Evolutionary conservation across 2,113 vertebrate species (phyloP).

Genomic region (Sciurus niger): DNA sequence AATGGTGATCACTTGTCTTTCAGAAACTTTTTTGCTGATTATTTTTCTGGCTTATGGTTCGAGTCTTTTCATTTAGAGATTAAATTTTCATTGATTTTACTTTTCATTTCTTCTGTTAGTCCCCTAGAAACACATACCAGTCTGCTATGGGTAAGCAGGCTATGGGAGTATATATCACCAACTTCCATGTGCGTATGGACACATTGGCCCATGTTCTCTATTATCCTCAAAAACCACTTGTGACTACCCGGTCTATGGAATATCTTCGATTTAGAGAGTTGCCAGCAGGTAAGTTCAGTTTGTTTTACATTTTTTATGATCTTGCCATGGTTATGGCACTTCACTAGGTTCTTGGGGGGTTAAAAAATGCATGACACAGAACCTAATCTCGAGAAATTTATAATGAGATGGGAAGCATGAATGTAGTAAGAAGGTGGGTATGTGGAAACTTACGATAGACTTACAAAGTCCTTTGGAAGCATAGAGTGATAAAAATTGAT

Average conservation of each 20-base stretch:
- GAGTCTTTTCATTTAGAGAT: slow-evolving; percentile 18
- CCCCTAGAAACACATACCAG: slow-evolving; percentile 99
- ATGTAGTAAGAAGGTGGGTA: not conserved
- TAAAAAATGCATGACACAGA: not conserved
- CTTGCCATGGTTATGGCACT: not conserved
- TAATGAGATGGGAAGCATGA: not conserved
- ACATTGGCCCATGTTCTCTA: slow-evolving; percentile 98
- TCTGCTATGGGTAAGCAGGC: slow-evolving; percentile 99
- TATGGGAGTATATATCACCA: slow-evolving; percentile 99
- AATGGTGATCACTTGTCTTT: slow-evolving; percentile 21
- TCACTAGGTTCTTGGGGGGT: not conserved
- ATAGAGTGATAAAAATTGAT: not conserved
- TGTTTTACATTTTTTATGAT: not conserved
- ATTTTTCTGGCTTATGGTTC: slow-evolving; percentile 5
- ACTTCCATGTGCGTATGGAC: slow-evolving; percentile 99
- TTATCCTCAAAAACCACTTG: slow-evolving; percentile 98
- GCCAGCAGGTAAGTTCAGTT: slow-evolving; percentile 92
- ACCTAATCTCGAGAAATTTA: not conserved
- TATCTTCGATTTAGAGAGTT: slow-evolving; percentile 98
- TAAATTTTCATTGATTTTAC: slow-evolving; percentile 21
- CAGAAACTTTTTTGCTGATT: not conserved
- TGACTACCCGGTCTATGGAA: slow-evolving; percentile 98
- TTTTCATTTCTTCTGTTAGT: slow-evolving; percentile 87
- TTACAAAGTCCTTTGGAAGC: not conserved
- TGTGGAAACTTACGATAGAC: not conserved